Base-by-base conservation (phyloP, 2,888 invertebrate genomes). In the Parnassius apollo region DNA sequence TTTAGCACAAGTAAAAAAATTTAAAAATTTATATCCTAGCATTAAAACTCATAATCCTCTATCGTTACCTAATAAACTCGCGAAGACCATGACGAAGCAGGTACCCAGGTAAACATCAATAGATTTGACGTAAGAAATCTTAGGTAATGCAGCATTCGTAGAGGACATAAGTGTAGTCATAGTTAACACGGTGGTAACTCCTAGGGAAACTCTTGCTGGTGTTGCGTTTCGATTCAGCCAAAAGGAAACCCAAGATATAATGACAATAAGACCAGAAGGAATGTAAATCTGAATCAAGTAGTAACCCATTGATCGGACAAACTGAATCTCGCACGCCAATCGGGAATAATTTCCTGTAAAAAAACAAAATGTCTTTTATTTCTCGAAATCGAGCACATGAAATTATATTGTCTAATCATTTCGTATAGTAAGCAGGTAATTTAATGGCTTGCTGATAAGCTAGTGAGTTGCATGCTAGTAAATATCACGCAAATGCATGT, bases 41-140 rank as follows among this genome's bases (percentile, higher is more conserved):
- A 46, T 46, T 46, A 46, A 49, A 25, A 18, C 1, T 22, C 35
- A 25, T 51, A 11, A 51, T 51, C 50, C 4, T 65, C 46, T 58
- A 61, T 65, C 64, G 70, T 95, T 94, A 97, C 98, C 98, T 93
- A 99, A 93, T 83, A 99, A 94, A 88, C 98, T 98, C 77, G 98
- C 98, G 94, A 98, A 98, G 87, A 98, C 98, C 98, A 98, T 98
- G 84, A 98, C 97, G 96, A 98, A 98, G 93, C 98, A 98, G 83
- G 98, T 98, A 83, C 98, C 98, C 92, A 98, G 93, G 92, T 98
- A 98, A 77, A 98, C 98, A 92, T 98, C 98, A 89, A 98, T 98
- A 78, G 97, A 97, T 91, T 98, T 98, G 91, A 98, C 98, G 93
- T 98, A 98, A 71, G 98, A 98, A 86, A 98, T 98, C 93, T 99